Base-by-base conservation (phyloP, 2,888 invertebrate species). In the Eupithecia pulchellata region DNA sequence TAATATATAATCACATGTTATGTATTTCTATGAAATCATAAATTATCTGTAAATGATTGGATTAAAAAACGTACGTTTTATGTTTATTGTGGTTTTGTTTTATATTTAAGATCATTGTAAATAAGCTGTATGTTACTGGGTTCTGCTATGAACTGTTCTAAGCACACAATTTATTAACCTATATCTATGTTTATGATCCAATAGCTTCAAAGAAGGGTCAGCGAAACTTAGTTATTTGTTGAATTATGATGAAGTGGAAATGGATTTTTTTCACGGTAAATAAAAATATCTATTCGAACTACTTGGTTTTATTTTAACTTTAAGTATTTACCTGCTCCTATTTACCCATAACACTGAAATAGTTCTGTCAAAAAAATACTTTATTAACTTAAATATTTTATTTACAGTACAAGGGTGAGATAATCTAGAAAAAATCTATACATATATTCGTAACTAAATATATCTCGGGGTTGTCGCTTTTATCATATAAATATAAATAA, bases 241-340 rank as follows among this genome's bases (percentile, higher is more conserved):
- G 83, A 86, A 87, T 85, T 86, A 87, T 84, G 84, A 83, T 80
- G 78, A 82, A 72, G 88, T 90, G 89, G 76, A 86, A 86, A 81
- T 85, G 81, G 79, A 81, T 85, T 88, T 76, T n/a, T 61, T 91
- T 89, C 89, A 89, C 90, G 84, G 86, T 89, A 84, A 91, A 89
- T 90, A 91, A 92, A 91, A 89, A 88, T 88, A 87, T 87, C 82
- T 86, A 88, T 87, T 86, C 73, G 83, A 80, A 80, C 69, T 73
- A 76, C 32, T 30, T 75, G 76, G 86, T 87, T 69, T 89, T 80
- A 84, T 86, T 82, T n/a, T n/a, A n/a, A n/a, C n/a, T n/a, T n/a
- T 52, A 68, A 75, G 13, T 73, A 72, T 76, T 78, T 78, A 36
- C 83, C 84, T 84, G 81, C 82, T 84, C 83, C 68, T 39, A 68